These are phyloP conservation scores for Ditula angustiorana DNA, from an alignment of 2,888 invertebrate species.

Conservation along the genomic window DNA sequence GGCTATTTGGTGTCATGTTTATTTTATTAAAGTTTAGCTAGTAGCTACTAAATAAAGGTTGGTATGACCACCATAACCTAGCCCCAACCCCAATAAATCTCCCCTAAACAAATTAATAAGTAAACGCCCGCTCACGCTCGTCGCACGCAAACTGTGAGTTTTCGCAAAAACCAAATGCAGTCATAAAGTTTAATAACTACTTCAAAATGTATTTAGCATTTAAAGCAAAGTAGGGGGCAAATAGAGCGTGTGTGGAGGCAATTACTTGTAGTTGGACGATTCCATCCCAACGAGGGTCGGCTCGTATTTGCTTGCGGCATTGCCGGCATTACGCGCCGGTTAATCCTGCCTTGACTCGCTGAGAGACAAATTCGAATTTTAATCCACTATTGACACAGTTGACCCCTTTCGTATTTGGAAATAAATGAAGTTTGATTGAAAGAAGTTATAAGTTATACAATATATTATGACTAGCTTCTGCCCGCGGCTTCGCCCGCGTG, in stretches of 20 bases:
- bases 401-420: conserved; percentile 29
- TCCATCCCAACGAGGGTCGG: conserved; percentile 54
- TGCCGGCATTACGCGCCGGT: conserved; percentile 66
- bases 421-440: conserved; percentile 12
- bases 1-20: neutral
- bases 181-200: conserved; percentile 28
- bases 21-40: neutral
- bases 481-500: no score
- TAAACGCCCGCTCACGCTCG: neutral
- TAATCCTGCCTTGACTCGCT: conserved; percentile 52
- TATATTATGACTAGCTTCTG: no score
- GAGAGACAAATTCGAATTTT: conserved; percentile 51
- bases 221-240: conserved; percentile 52
- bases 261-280: conserved; percentile 63
- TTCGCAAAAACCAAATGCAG: conserved; percentile 31
- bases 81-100: conserved; percentile 6
- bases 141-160: conserved; percentile 16
- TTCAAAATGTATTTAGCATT: conserved; percentile 40
- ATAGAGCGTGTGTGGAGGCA: conserved; percentile 62
- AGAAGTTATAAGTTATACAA: neutral
- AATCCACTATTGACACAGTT: conserved; percentile 54
- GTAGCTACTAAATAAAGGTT: neutral
- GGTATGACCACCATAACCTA: neutral
- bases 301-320: conserved; percentile 64
- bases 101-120: conserved; percentile 13